Evolutionary conservation across 2,888 invertebrate genomes (phyloP), one percentile per base, ranked within the genome.

Genomic region (Ceraclea dissimilis): DNA sequence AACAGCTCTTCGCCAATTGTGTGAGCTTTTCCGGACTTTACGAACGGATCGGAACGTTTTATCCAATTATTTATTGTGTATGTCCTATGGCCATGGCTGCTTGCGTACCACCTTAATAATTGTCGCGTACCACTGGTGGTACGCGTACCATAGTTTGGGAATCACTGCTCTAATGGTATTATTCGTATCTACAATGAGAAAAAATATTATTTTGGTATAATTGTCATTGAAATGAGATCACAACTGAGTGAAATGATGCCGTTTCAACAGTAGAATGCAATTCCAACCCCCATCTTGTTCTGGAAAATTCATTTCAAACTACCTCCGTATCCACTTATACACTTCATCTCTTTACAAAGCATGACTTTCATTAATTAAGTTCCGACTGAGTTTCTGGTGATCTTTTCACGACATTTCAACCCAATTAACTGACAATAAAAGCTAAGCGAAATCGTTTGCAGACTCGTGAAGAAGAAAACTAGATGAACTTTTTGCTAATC

Each of bases 311-410:
- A 49, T 49, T 49, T 26, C 19, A 26, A 49, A 22, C 22, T 21
- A 49, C 49, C n/a, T 49, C 26, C 26, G 22, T 8, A 26, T 19
- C 49, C 20, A 49, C n/a, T 47, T 47, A 6, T 44, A 16, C 47
- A 48, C 39, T 54, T 54, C 54, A 54, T 54, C 26, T 43, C 50
- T 54, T 54, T 50, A 49, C 54, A 50, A 54, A 47, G 49, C 48
- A 54, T 49, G 54, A 54, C 31, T 54, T 50, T 54, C 54, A 54
- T 54, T n/a, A n/a, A n/a, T n/a, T 54, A 54, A 54, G 49, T 54
- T 39, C 39, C 22, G 11, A 13, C 11, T 10, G 26, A 34, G 49
- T 34, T 39, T 43, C 22, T 49, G 43, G 44, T 54, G 54, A 54
- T 54, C 50, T 50, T 49, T 54, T 50, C 54, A 49, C 44, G 54